Conservation (phyloP, 2,113 vertebrate species). For the Rhinopomastus cyanomelas region DNA sequence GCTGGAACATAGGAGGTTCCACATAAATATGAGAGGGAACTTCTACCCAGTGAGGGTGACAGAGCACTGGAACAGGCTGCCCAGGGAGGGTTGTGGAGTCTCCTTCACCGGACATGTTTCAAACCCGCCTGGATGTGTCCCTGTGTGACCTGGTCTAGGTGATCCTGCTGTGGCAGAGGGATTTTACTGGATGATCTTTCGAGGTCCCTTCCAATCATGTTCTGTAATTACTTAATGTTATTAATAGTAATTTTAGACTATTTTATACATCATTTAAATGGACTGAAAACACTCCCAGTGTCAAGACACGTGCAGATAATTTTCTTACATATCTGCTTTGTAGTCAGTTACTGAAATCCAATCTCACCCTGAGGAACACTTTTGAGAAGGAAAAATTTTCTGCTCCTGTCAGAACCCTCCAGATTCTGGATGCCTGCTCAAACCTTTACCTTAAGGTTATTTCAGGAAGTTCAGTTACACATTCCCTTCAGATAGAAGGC, state of each 20-base stretch:
- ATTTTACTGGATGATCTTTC: too few relatives aligned
- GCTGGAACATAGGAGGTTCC: too few relatives aligned
- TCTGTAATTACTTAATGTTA: neutral
- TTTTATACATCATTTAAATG: neutral
- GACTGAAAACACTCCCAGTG: neutral
- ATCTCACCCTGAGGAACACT: neutral
- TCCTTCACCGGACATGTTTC: too few relatives aligned
- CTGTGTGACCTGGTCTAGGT: too few relatives aligned
- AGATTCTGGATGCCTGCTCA: neutral
- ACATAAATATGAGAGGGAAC: too few relatives aligned
- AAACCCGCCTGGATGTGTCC: too few relatives aligned
- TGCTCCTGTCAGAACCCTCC: neutral
- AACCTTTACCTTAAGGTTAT: neutral
- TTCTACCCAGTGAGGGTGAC: too few relatives aligned
- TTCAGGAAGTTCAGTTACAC: conserved; percentile 25
- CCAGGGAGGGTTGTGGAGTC: too few relatives aligned
- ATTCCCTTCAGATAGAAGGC: conserved; percentile 19
- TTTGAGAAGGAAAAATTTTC: neutral
- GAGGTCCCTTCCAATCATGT: too few relatives aligned
- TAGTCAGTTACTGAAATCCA: neutral
- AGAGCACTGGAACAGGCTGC: too few relatives aligned
- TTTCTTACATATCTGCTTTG: neutral
- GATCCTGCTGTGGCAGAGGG: too few relatives aligned
- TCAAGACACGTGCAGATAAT: neutral
- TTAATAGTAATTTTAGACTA: neutral